Conservation (phyloP, 2,797 vertebrate genomes). For the Falco berigora region DNA sequence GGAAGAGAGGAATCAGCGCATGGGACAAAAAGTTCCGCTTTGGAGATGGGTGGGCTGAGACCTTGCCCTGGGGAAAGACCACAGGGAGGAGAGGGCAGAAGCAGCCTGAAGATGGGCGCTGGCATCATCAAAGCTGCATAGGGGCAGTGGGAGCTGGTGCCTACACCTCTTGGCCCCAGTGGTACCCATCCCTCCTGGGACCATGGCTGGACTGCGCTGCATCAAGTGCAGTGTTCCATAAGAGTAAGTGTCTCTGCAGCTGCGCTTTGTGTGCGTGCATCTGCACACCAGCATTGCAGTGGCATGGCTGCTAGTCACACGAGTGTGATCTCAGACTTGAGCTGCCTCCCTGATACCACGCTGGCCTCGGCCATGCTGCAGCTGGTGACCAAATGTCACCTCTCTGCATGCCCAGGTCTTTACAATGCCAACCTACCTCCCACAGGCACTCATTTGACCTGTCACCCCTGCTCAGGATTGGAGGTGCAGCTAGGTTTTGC, state of each 20-base stretch:
- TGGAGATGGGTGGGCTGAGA: not conserved
- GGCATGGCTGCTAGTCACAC: not conserved
- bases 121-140: rapidly evolving
- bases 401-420: not conserved
- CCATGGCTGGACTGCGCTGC: rapidly evolving
- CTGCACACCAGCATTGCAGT: not conserved
- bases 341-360: rapidly evolving
- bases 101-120: not conserved
- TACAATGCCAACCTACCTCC: not conserved
- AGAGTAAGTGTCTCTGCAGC: not conserved
- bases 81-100: not conserved
- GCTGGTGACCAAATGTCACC: not conserved
- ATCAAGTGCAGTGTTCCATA: not conserved
- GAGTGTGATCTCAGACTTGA: not conserved
- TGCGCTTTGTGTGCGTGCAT: rapidly evolving
- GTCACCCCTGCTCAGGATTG: not conserved
- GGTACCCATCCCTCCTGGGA: not conserved
- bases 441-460: not conserved
- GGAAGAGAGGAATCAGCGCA: not conserved
- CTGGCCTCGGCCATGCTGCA: not conserved
- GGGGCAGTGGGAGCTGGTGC: not conserved
- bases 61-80: not conserved
- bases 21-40: not conserved
- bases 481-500: not conserved
- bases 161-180: not conserved